Base-by-base conservation (phyloP, 2,888 invertebrate genomes). In the Drosophila basisetae region DNA sequence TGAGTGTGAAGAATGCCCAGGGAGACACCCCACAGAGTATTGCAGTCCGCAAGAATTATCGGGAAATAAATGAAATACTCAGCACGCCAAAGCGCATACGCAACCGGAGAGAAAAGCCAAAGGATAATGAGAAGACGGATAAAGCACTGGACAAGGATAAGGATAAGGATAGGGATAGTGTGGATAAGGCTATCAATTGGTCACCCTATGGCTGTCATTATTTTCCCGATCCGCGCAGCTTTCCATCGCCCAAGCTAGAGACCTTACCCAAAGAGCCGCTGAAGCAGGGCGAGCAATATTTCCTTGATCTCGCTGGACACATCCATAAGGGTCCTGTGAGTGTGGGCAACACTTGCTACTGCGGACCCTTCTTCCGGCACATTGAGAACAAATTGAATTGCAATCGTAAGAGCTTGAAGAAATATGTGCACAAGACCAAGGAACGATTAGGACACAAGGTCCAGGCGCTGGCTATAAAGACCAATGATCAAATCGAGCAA, bases 281-380 rank as follows among this genome's bases (percentile, higher is more conserved):
- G 28, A 95, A 95, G 85, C 96, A 96, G 89, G 99, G 98, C 72
- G 98, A 98, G 93, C 98, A 98, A 93, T 99, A 99, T 93, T 99
- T 96, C 93, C 94, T 98, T 82, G 99, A 99, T 93, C 94, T 99
- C 80, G 98, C 98, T 18, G 99, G 99, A 2, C 98, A 98, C 91
- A 97, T 99, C 74, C 96, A 97, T 85, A 98, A 99, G 94, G 98
- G 98, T 2, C 98, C 98, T 0, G 96, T 98, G n/a, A 98, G 98
- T 0, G 96, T 97, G 2, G 98, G 98, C 0, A 97, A 98, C 92
- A 97, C 97, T 0, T 98, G 98, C 93, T 98, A 97, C 91, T 99
- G 99, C 92, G 97, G 97, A 0, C 98, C 98, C 0, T 96, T 98
- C 93, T 96, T 98, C 91, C 95, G 97, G 75, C 97, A 97, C 81